phyloP scores from a whole-genome alignment of 2,888 invertebrate genomes.

The Chirona hameri region DNA sequence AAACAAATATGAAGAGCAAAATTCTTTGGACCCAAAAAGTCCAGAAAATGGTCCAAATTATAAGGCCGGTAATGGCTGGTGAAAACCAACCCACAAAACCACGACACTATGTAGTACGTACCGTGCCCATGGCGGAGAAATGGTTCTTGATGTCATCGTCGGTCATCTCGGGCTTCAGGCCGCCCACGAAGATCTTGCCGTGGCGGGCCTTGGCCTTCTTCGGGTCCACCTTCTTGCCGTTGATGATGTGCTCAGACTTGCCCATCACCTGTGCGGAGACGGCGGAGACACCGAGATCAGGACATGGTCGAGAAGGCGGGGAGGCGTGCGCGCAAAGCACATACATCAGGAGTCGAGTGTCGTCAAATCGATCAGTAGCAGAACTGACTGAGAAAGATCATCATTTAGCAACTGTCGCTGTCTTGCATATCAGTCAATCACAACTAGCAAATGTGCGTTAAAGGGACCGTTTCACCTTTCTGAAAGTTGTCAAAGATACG shows the following conservation, averaged over 20 bases:
- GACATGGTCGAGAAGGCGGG: too few species aligned
- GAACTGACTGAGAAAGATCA: constrained; percentile 32
- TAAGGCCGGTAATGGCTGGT: too few species aligned
- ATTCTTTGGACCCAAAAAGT: too few species aligned
- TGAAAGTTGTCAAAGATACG: too few species aligned
- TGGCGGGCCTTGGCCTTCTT: constrained; percentile 93
- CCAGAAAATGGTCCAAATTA: too few species aligned
- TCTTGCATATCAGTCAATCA: too few species aligned
- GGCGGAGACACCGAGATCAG: neutral
- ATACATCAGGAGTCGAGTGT: neutral
- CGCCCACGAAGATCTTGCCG: constrained; percentile 95
- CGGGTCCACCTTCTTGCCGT: constrained; percentile 93
- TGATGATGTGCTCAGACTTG: constrained; percentile 83
- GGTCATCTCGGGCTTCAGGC: constrained; percentile 83
- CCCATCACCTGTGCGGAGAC: constrained; percentile 51
- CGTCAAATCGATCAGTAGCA: constrained; percentile 33
- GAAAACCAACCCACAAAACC: too few species aligned
- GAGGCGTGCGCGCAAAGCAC: neutral
- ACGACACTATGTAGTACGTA: too few species aligned
- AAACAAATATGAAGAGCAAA: too few species aligned
- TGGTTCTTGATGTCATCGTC: constrained; percentile 92
- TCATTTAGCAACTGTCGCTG: constrained; percentile 8
- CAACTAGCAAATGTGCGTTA: too few species aligned
- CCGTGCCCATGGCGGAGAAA: constrained; percentile 59
- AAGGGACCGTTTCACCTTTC: too few species aligned